A percentile compares a stretch with the other conserved stretches of the same genome.
These are phyloP conservation scores for Otus sunia DNA, from an alignment of 2,113 vertebrate species.

Conservation along the genomic window DNA sequence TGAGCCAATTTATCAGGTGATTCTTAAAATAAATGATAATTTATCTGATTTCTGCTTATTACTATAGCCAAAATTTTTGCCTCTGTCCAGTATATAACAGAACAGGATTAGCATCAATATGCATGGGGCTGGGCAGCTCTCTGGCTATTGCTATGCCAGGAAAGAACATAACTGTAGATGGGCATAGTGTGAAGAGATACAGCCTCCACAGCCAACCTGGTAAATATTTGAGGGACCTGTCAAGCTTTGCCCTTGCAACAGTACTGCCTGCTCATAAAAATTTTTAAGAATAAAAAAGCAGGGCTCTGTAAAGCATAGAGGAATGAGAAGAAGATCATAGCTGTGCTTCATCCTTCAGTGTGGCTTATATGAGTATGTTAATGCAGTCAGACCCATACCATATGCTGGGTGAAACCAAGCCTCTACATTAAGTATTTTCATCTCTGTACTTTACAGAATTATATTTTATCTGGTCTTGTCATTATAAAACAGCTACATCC, in stretches of 20 bases:
- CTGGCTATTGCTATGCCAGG: background rate
- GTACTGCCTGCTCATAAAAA: background rate
- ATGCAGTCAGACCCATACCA: background rate
- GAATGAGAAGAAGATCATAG: background rate
- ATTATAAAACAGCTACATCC: background rate
- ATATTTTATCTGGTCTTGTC: background rate
- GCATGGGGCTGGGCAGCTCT: background rate
- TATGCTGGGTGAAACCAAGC: background rate
- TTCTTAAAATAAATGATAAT: background rate
- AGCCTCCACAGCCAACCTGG: background rate
- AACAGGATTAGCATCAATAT: background rate
- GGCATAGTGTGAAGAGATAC: background rate
- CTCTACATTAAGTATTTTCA: background rate
- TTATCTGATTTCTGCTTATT: background rate
- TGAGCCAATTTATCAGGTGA: background rate
- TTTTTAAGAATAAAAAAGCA: background rate
- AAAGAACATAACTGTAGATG: background rate
- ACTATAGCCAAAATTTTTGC: background rate
- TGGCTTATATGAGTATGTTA: background rate
- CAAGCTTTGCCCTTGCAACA: background rate
- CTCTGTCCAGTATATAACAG: background rate
- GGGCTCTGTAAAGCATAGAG: background rate
- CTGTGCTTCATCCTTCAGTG: background rate
- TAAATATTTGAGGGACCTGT: background rate
- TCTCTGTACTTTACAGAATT: background rate